Conservation (phyloP, 2,113 vertebrate genomes). For the Ophiodon elongatus region DNA sequence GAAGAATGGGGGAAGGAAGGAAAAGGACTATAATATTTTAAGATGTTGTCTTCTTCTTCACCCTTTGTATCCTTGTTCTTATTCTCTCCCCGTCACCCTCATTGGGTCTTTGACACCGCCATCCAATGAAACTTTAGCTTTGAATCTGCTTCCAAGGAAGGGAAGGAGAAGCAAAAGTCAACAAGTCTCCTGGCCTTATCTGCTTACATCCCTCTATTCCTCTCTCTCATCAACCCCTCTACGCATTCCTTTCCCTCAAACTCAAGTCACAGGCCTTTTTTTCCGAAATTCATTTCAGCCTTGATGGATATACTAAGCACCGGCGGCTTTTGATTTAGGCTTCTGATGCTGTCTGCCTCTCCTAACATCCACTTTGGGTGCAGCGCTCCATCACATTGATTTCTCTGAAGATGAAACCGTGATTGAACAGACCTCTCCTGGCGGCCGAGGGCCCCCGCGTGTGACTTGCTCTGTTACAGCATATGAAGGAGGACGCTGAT, state of each 20-base stretch:
- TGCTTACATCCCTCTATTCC: conserved; percentile 46
- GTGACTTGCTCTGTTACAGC: conserved; percentile 22
- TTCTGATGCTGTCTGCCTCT: conserved; percentile 74
- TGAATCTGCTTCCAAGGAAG: conserved; percentile 28
- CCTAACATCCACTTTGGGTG: conserved; percentile 77
- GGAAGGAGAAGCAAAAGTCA: conserved; percentile 34
- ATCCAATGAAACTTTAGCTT: conserved; percentile 4
- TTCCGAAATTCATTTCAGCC: conserved; percentile 69
- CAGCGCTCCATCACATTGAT: conserved; percentile 76
- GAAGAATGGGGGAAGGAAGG: neutral
- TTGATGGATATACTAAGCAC: conserved; percentile 73
- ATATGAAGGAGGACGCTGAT: conserved; percentile 41
- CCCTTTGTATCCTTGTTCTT: neutral
- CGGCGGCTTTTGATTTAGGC: conserved; percentile 78
- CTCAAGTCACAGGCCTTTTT: conserved; percentile 31
- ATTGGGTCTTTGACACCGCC: neutral
- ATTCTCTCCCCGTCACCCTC: neutral
- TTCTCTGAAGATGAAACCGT: conserved; percentile 79
- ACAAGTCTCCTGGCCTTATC: conserved; percentile 30
- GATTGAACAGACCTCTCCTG: conserved; percentile 72
- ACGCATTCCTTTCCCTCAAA: conserved; percentile 37
- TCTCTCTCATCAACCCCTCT: conserved; percentile 36
- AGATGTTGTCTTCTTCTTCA: neutral
- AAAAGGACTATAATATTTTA: conserved; percentile 10
- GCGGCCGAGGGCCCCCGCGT: conserved; percentile 19